Conservation (phyloP, 2,797 vertebrate species). For the Spea hammondii region DNA sequence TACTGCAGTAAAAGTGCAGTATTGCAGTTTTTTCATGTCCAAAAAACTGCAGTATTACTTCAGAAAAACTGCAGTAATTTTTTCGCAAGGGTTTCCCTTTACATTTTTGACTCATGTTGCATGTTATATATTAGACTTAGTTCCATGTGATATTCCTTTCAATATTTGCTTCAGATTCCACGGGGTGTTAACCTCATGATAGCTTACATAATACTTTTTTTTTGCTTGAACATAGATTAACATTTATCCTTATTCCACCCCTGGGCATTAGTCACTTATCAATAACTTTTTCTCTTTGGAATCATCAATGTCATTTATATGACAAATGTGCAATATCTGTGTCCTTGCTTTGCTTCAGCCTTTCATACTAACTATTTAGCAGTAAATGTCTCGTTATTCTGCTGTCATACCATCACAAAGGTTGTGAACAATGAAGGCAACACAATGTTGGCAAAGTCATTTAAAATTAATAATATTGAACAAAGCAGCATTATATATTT, state of each 20-base stretch:
- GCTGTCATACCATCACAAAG: constrained; percentile 1
- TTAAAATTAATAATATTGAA: no score
- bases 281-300: constrained; percentile 4
- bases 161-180: neutral
- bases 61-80: no score
- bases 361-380: constrained; percentile 1
- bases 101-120: no score
- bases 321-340: neutral
- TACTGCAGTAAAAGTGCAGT: no score
- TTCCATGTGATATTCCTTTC: neutral
- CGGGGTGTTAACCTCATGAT: constrained; percentile 12
- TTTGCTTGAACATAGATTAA: constrained; percentile 9
- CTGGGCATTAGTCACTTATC: constrained; percentile 16
- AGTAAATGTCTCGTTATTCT: constrained; percentile 7
- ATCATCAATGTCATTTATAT: constrained; percentile 15
- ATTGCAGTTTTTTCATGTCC: no score
- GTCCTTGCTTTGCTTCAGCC: constrained; percentile 8
- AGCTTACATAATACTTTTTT: constrained; percentile 9
- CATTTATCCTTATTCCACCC: neutral
- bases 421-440: neutral
- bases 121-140: no score
- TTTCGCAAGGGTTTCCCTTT: no score
- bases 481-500: no score
- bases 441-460: no score
- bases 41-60: no score